Evolutionary conservation across 2,113 vertebrate genomes (phyloP).

Genomic region (Lampris megalopsis): DNA sequence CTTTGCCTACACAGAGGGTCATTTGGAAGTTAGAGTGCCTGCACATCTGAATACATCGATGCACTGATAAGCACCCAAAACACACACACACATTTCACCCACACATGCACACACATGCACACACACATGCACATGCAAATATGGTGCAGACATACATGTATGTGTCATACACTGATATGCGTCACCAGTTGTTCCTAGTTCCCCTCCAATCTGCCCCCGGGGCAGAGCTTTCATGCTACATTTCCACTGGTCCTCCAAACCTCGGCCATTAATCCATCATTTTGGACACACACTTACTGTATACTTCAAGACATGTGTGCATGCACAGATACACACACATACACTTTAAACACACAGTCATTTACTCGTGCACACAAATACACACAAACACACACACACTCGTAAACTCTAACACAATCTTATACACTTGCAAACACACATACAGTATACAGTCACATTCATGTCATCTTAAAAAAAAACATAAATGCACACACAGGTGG

Average conservation of each 20-base stretch:
- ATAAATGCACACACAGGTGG: not conserved
- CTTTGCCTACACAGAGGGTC: not conserved
- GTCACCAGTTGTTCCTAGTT: constrained; percentile 43
- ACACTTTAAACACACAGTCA: constrained; percentile 1
- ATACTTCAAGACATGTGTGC: not conserved
- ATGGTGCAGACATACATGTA: not conserved
- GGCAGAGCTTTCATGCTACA: constrained; percentile 70
- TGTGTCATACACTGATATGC: constrained; percentile 4
- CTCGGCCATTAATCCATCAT: constrained; percentile 65
- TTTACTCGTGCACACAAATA: not conserved
- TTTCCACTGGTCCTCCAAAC: constrained; percentile 62
- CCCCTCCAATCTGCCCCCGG: constrained; percentile 39
- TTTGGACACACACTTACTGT: constrained; percentile 15
- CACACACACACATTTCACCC: constrained; percentile 13
- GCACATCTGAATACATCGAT: not conserved
- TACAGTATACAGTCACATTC: not conserved
- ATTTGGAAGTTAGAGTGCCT: not conserved
- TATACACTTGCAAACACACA: not conserved
- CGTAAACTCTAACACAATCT: not conserved
- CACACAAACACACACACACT: not conserved
- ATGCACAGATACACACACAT: constrained; percentile 14
- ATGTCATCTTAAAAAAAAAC: not conserved
- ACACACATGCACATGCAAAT: not conserved
- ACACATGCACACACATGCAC: constrained; percentile 18
- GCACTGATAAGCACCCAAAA: constrained; percentile 11